Conservation (phyloP, 1,140 invertebrate genomes). For the Paralvinella palmiformis region DNA sequence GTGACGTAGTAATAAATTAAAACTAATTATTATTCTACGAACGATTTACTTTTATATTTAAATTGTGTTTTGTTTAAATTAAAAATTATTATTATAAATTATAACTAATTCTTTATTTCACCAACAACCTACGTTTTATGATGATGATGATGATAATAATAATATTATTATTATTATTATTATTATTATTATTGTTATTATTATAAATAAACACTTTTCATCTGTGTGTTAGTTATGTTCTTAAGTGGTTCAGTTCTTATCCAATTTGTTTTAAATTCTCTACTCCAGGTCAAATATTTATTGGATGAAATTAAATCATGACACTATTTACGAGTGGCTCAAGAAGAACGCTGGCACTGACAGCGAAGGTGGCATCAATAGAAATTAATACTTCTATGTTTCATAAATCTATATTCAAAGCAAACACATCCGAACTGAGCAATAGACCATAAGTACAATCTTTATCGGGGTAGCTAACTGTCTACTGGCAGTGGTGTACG, state of each 20-base stretch:
- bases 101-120: neutral
- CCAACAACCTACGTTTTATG: no score
- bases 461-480: neutral
- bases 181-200: neutral
- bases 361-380: neutral
- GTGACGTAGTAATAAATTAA: neutral
- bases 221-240: neutral
- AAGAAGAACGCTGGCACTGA: neutral
- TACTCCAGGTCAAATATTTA: slow-evolving; percentile 17
- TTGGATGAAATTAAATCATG: slow-evolving; percentile 17
- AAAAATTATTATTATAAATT: neutral
- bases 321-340: slow-evolving; percentile 12
- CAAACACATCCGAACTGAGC: neutral
- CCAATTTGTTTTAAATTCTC: neutral
- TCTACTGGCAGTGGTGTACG: neutral
- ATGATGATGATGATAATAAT: neutral
- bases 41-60: neutral
- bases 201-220: neutral
- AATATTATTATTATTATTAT: neutral
- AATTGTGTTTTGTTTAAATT: neutral
- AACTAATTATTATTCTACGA: neutral
- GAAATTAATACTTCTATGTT: neutral
- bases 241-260: neutral
- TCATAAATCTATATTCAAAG: neutral
- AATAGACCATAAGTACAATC: neutral